Evolutionary conservation across 2,797 vertebrate species (phyloP).

Genomic region (Lepilemur ruficaudatus): DNA sequence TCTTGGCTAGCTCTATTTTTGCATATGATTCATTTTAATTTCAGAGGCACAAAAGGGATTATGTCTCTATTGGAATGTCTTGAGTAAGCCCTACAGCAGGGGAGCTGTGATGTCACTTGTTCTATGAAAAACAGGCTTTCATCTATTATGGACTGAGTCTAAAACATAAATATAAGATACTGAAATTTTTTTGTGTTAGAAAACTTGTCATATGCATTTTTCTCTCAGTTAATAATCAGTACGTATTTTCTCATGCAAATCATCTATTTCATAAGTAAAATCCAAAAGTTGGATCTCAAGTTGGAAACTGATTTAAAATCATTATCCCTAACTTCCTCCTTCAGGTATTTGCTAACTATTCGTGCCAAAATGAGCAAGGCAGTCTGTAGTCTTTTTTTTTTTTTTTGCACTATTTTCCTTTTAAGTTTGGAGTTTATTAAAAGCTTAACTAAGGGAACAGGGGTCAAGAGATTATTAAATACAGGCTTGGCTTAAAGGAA

Average conservation of each 20-base stretch:
- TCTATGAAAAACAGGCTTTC: slow-evolving; percentile 58
- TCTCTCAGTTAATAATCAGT: slow-evolving; percentile 19
- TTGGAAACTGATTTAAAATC: slow-evolving; percentile 48
- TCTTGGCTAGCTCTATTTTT: slow-evolving; percentile 64
- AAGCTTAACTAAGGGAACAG: background rate
- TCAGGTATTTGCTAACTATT: background rate
- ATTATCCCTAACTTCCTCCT: background rate
- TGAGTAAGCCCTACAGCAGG: slow-evolving; percentile 67
- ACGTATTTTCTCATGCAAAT: slow-evolving; percentile 34
- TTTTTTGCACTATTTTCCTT: background rate
- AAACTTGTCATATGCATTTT: slow-evolving; percentile 10
- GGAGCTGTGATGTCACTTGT: slow-evolving; percentile 58
- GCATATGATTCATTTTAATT: slow-evolving; percentile 77
- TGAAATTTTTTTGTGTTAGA: slow-evolving; percentile 15
- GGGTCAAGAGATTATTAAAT: background rate
- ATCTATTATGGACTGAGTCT: slow-evolving; percentile 29
- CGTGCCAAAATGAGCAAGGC: background rate
- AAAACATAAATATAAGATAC: slow-evolving; percentile 66
- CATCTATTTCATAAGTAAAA: slow-evolving; percentile 48
- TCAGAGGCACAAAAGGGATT: slow-evolving; percentile 75
- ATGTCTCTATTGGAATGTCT: slow-evolving; percentile 70
- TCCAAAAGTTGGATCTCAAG: background rate
- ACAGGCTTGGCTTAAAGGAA: background rate
- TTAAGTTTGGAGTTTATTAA: slow-evolving; percentile 11
- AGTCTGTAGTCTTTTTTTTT: too few relatives aligned